These are phyloP conservation scores for Cololabis saira DNA, from an alignment of 2,113 vertebrate species.

Conservation along the genomic window DNA sequence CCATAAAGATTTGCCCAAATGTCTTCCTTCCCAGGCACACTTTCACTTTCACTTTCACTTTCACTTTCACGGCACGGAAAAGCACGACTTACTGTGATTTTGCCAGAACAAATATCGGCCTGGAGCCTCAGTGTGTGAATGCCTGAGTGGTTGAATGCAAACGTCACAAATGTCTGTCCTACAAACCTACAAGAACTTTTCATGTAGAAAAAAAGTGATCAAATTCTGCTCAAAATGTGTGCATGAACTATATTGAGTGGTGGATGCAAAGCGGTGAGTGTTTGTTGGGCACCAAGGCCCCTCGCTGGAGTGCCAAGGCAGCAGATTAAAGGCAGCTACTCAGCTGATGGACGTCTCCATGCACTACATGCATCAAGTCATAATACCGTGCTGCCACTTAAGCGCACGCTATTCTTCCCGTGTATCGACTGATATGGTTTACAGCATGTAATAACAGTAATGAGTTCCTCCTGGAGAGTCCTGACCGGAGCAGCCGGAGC, in stretches of 20 bases:
- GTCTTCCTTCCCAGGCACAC: no score
- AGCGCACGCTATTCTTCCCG: conserved; percentile 30
- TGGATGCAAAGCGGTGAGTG: conserved; percentile 1
- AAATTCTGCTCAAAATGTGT: conserved; percentile 13
- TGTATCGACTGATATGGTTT: conserved; percentile 44
- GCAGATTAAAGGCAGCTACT: conserved; percentile 41
- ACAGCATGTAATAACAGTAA: conserved; percentile 63
- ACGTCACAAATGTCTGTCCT: no score
- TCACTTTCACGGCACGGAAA: no score
- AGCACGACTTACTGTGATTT: no score
- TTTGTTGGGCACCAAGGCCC: conserved; percentile 13
- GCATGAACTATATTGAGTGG: conserved; percentile 3
- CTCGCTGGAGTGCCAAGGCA: conserved; percentile 18
- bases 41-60: no score
- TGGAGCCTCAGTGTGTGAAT: no score
- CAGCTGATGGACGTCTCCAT: conserved; percentile 43
- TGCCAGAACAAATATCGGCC: no score
- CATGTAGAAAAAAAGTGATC: no score
- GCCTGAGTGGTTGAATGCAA: no score
- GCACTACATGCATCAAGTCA: conserved; percentile 45
- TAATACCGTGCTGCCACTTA: conserved; percentile 35
- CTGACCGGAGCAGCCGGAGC: conserved; percentile 11
- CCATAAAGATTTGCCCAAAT: no score
- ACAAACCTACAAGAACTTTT: no score
- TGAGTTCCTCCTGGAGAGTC: conserved; percentile 50